Base-by-base conservation (phyloP, 2,888 invertebrate genomes). In the Eupeodes luniger region DNA sequence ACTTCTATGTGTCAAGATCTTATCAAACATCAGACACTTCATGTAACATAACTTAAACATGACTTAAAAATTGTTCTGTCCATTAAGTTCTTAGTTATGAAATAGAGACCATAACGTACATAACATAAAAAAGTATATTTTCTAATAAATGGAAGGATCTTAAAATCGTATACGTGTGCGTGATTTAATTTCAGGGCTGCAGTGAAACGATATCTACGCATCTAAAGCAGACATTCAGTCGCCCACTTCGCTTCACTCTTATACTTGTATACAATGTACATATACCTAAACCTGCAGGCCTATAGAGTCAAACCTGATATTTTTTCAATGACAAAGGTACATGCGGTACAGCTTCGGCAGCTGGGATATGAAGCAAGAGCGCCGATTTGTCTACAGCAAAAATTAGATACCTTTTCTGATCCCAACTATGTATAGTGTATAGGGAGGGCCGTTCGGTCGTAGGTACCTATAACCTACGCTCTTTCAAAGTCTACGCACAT, bases 301-400 rank as follows among this genome's bases (percentile, higher is more conserved):
- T 75, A 57, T 75, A 69, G 78, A 81, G 75, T 64, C 64, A 85
- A 88, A 85, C 79, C 86, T 83, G 79, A 79, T 82, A 79, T 70
- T 62, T 78, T 27, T 79, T 53, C 61, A 75, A 70, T 81, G 74
- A 88, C 81, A 88, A 81, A 77, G 88, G 80, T 78, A 40, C 40
- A 40, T 40, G 27, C 27, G 40, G 40, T 40, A 77, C 81, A 78
- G 81, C 70, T 57, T 74, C 84, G 55, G 55, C 87, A 88, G 85
- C 88, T 88, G 88, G 85, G 80, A 62, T 69, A 69, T 75, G 74
- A 69, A 64, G 77, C 85, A 88, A 85, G 81, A 88, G 88, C 88
- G 88, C 88, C 88, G 88, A 85, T 88, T 85, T 88, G 88, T 88
- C 88, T 88, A 78, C 88, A 88, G 51, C 69, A 70, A 88, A 78